A percentile compares a stretch with the other conserved stretches of the same genome.
phyloP scores from a whole-genome alignment of 2,113 vertebrate genomes.

The Nasalis larvatus region DNA sequence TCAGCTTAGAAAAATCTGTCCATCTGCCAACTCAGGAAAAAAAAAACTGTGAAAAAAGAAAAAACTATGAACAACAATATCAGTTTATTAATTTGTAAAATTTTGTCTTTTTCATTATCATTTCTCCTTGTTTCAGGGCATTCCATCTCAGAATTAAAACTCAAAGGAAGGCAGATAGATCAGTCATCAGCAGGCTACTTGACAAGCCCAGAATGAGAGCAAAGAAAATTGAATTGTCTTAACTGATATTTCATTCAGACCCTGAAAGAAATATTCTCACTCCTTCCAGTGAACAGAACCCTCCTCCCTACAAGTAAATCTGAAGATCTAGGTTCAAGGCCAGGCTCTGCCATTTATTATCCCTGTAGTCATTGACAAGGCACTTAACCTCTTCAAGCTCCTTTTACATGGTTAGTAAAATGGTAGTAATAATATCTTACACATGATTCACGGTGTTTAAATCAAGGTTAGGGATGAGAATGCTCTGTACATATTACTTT shows the following conservation, averaged over 20 bases:
- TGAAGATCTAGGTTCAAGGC: conserved; percentile 29
- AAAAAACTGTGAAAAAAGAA: neutral
- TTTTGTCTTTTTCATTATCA: neutral
- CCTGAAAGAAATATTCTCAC: neutral
- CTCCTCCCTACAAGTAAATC: neutral
- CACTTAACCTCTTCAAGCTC: neutral
- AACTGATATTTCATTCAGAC: neutral
- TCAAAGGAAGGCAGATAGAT: neutral
- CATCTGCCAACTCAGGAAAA: neutral
- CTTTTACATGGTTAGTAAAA: neutral
- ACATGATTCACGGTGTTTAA: conserved; percentile 16
- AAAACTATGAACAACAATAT: neutral
- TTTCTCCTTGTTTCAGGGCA: conserved; percentile 10
- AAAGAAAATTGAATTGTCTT: conserved; percentile 27
- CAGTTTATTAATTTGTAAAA: neutral
- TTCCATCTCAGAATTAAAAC: conserved; percentile 12
- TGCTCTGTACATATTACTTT: neutral
- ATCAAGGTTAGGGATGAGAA: neutral
- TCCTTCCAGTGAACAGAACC: neutral
- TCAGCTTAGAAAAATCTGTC: neutral
- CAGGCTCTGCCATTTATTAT: neutral
- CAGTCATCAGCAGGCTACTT: neutral
- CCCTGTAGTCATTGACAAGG: neutral
- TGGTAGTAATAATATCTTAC: neutral
- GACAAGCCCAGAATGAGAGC: conserved; percentile 11